phyloP scores from a whole-genome alignment of 2,797 vertebrate species.

The Aratinga solstitialis region DNA sequence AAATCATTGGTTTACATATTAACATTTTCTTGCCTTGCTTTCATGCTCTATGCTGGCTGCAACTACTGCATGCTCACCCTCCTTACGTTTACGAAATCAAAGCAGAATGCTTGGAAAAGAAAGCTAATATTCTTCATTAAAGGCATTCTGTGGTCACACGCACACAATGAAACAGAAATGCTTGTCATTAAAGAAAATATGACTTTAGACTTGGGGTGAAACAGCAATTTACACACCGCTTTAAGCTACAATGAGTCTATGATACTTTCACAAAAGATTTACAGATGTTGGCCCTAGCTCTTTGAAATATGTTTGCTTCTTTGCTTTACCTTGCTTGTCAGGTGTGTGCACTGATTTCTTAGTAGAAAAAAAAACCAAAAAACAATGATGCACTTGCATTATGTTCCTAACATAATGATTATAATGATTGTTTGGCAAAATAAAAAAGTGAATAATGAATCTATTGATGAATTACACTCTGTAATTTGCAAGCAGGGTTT shows the following conservation, averaged over 20 bases:
- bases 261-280: neutral
- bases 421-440: constrained; percentile 15
- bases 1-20: neutral
- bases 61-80: constrained; percentile 21
- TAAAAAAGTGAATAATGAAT: neutral
- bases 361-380: neutral
- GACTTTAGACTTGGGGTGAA: neutral
- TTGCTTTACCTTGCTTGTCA: constrained; percentile 64
- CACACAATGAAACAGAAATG: constrained; percentile 11
- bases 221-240: neutral
- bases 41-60: neutral
- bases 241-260: neutral
- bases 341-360: constrained; percentile 60
- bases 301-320: constrained; percentile 63
- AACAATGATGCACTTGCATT: neutral
- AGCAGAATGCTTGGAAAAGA: constrained; percentile 19
- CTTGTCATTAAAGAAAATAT: neutral
- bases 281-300: constrained; percentile 67
- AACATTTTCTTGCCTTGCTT: constrained; percentile 15
- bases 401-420: neutral
- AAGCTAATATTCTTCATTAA: constrained; percentile 3
- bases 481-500: neutral
- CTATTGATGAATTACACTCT: neutral
- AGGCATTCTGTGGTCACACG: constrained; percentile 3
- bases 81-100: constrained; percentile 7